phyloP scores from a whole-genome alignment of 2,888 invertebrate genomes.

The Drosophila helvetica region DNA sequence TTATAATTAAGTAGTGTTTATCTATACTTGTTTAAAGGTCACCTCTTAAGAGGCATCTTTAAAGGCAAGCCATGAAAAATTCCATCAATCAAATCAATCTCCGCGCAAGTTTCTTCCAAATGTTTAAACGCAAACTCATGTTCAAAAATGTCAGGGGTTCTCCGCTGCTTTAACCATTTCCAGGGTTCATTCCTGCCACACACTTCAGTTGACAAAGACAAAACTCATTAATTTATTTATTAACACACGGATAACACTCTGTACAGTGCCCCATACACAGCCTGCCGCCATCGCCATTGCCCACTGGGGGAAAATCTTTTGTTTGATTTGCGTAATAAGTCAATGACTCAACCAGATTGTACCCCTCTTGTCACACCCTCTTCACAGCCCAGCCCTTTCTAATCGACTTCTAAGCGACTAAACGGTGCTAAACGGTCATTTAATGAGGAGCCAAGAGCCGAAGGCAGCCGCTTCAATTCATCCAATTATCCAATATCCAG shows the following conservation, averaged over 20 bases:
- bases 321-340: conserved; percentile 74
- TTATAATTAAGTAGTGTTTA: neutral
- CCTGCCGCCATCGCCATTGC: neutral
- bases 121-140: neutral
- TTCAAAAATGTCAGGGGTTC: neutral
- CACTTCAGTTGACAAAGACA: conserved; percentile 53
- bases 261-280: conserved; percentile 1
- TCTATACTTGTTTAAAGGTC: neutral
- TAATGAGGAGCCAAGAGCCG: conserved; percentile 31
- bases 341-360: conserved; percentile 46
- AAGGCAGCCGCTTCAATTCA: conserved; percentile 42
- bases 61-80: neutral
- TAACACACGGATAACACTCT: conserved; percentile 59
- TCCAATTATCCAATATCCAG: conserved; percentile 71
- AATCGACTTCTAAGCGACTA: conserved; percentile 70
- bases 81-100: neutral
- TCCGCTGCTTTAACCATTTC: conserved; percentile 28
- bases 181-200: conserved; percentile 39
- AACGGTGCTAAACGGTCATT: conserved; percentile 51
- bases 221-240: conserved; percentile 70
- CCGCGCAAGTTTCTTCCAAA: neutral
- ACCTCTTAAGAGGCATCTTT: too few relatives aligned
- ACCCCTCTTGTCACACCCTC: neutral
- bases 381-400: conserved; percentile 45
- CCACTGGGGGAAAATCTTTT: conserved; percentile 50